phyloP scores from a whole-genome alignment of 2,888 invertebrate genomes.

The Macrostomum cliftonense region DNA sequence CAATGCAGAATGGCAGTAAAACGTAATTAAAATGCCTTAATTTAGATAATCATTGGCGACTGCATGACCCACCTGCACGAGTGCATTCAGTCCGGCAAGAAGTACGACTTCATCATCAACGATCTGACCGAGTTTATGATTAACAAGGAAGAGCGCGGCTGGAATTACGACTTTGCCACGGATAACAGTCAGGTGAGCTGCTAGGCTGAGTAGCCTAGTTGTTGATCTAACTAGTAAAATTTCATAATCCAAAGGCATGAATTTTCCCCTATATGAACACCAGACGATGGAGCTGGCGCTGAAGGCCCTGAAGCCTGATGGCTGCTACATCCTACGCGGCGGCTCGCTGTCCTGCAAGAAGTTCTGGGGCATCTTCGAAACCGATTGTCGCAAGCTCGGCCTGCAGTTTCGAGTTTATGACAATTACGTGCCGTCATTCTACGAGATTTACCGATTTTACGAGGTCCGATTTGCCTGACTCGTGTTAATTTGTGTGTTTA shows the following conservation, averaged over 20 bases:
- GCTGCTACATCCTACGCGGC: constrained; percentile 16
- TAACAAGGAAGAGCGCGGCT: constrained; percentile 17
- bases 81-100: constrained; percentile 50
- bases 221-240: no score
- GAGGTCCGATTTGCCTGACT: neutral
- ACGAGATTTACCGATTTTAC: constrained; percentile 20
- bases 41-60: constrained; percentile 55
- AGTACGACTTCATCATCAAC: constrained; percentile 76
- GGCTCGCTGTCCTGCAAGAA: constrained; percentile 14
- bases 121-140: constrained; percentile 82
- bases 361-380: constrained; percentile 14
- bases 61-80: constrained; percentile 59
- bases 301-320: constrained; percentile 51
- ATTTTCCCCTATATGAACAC: no score
- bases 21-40: no score
- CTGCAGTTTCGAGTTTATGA: constrained; percentile 14
- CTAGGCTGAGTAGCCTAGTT: no score
- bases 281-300: constrained; percentile 59
- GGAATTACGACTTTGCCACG: no score
- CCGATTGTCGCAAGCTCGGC: constrained; percentile 14
- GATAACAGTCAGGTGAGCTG: no score
- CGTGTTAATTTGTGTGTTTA: neutral
- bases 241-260: no score
- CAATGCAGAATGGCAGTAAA: no score
- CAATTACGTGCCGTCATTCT: constrained; percentile 19